These are phyloP conservation scores for Gnathonemus echidnorhynchus DNA, from an alignment of 2,113 vertebrate genomes.

Conservation along the genomic window DNA sequence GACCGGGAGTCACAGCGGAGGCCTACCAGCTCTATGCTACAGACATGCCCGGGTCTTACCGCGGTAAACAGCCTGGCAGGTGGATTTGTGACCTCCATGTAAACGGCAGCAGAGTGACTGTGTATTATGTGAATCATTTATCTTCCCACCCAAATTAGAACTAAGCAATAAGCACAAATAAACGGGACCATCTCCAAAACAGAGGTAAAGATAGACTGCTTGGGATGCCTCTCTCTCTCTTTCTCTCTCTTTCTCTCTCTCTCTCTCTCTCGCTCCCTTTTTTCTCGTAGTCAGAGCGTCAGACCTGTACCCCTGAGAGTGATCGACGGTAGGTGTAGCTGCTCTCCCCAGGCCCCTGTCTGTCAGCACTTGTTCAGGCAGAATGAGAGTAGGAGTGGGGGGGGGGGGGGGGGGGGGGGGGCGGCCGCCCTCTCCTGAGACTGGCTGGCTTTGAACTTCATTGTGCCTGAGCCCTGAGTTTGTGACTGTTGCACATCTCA, in stretches of 20 bases:
- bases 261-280: not conserved
- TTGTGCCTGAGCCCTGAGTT: no score
- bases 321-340: constrained; percentile 44
- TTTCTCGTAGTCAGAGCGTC: constrained; percentile 11
- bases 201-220: not conserved
- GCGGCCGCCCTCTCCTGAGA: not conserved
- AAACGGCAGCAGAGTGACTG: no score
- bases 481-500: not conserved
- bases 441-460: not conserved
- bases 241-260: not conserved
- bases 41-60: not conserved
- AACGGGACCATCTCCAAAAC: not conserved
- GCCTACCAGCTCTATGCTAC: not conserved
- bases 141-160: not conserved
- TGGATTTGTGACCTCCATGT: not conserved
- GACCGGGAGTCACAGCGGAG: not conserved
- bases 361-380: constrained; percentile 50
- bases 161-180: constrained; percentile 5
- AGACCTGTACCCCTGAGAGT: constrained; percentile 43
- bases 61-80: not conserved
- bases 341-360: constrained; percentile 33
- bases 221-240: not conserved
- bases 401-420: not conserved
- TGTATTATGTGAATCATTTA: not conserved
- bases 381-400: not conserved